These are phyloP conservation scores for Stenchaetothrips biformis DNA, from an alignment of 2,888 invertebrate species.

Conservation along the genomic window DNA sequence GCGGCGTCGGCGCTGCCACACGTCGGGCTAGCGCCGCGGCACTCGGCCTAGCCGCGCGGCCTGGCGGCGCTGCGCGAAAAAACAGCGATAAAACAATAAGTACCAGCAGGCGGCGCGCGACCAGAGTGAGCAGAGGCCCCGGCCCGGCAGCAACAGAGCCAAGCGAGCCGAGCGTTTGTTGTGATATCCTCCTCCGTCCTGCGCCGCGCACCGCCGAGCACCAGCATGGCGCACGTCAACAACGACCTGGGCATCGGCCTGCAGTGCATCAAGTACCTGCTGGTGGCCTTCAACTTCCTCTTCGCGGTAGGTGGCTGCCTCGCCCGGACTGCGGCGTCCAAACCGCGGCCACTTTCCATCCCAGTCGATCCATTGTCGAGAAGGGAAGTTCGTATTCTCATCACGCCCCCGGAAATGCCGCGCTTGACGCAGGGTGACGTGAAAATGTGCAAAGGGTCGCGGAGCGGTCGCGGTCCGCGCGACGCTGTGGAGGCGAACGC, in stretches of 20 bases:
- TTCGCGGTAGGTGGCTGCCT: slow-evolving; percentile 53
- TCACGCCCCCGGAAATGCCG: neutral
- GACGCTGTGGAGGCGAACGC: too few species aligned
- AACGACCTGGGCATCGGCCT: slow-evolving; percentile 54
- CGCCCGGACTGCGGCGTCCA: neutral
- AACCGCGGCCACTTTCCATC: slow-evolving; percentile 21
- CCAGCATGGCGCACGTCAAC: slow-evolving; percentile 43
- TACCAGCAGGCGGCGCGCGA: too few species aligned
- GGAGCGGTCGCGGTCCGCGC: too few species aligned
- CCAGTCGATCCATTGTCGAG: neutral
- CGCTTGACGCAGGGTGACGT: too few species aligned
- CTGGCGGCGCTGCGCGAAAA: neutral
- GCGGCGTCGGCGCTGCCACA: neutral
- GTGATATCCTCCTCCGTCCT: neutral
- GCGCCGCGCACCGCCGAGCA: neutral
- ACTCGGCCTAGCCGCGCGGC: neutral
- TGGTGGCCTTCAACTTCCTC: slow-evolving; percentile 62
- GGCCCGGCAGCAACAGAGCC: neutral
- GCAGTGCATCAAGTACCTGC: slow-evolving; percentile 61
- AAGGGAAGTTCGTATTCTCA: neutral
- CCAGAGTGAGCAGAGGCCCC: neutral
- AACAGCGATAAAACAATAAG: too few species aligned
- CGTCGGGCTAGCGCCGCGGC: neutral
- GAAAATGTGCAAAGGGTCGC: too few species aligned
- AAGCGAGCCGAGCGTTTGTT: neutral